A percentile compares a stretch with the other conserved stretches of the same genome.
Conservation (phyloP, 2,113 vertebrate species). For the Coryphaenoides rupestris region DNA sequence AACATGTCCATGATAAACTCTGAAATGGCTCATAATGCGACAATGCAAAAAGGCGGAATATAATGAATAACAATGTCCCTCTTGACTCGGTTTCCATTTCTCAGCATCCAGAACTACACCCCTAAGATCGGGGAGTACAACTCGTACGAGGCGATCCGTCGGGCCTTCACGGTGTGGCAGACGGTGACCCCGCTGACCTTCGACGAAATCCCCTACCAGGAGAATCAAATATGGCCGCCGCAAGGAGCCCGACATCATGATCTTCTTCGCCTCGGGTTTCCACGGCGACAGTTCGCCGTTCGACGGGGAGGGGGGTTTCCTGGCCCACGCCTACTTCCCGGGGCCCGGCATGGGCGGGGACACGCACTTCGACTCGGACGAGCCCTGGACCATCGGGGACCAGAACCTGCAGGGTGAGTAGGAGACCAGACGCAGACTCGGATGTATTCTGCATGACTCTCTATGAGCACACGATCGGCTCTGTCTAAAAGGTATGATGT, state of each 20-base stretch:
- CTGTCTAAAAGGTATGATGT: no score
- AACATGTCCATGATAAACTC: no score
- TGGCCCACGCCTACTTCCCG: slow-evolving; percentile 95
- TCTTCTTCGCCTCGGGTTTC: slow-evolving; percentile 95
- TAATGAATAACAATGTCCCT: no score
- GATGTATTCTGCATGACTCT: not conserved
- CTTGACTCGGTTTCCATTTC: not conserved
- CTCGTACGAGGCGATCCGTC: slow-evolving; percentile 83
- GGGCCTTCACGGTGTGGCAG: slow-evolving; percentile 89
- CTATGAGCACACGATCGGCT: no score
- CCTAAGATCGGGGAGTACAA: slow-evolving; percentile 90
- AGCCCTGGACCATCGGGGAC: slow-evolving; percentile 94
- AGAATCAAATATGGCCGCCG: slow-evolving; percentile 85
- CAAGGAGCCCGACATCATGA: slow-evolving; percentile 93
- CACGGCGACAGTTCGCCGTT: slow-evolving; percentile 97
- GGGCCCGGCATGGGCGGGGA: slow-evolving; percentile 95
- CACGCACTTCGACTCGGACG: slow-evolving; percentile 92
- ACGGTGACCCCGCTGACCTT: slow-evolving; percentile 85
- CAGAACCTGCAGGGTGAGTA: slow-evolving; percentile 89
- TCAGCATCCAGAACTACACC: slow-evolving; percentile 95
- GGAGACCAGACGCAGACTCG: slow-evolving; percentile 36
- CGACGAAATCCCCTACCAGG: slow-evolving; percentile 87
- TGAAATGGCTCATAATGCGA: no score
- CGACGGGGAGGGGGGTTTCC: slow-evolving; percentile 90
- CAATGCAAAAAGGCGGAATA: no score